A percentile compares a stretch with the other conserved stretches of the same genome.
Conservation (phyloP, 1,140 invertebrate genomes). For the Drosophila mojavensis region DNA sequence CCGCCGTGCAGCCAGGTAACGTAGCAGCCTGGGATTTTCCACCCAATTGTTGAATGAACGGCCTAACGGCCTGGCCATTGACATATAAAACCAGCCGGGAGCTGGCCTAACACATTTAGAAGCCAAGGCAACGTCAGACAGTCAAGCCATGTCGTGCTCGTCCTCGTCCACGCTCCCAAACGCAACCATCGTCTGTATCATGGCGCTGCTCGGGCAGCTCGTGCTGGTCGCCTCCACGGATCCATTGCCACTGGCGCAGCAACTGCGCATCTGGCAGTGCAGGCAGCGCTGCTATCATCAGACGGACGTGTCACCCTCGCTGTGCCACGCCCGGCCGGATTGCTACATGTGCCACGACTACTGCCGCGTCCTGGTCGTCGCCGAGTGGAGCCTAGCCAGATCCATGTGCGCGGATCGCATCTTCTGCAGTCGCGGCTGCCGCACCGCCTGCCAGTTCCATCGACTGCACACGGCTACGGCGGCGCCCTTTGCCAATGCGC, state of each 20-base stretch:
- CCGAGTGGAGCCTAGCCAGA: constrained; percentile 50
- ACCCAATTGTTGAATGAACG: constrained; percentile 47
- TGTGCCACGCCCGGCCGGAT: constrained; percentile 59
- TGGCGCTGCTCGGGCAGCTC: constrained; percentile 22
- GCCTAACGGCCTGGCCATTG: neutral
- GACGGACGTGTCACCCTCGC: constrained; percentile 9
- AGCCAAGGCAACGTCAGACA: constrained; percentile 33
- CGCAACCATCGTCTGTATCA: neutral
- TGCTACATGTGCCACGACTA: constrained; percentile 79
- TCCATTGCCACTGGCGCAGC: constrained; percentile 15
- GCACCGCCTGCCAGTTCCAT: constrained; percentile 64
- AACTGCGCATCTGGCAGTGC: constrained; percentile 50
- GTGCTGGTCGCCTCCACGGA: constrained; percentile 39
- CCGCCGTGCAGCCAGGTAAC: neutral
- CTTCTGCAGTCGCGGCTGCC: constrained; percentile 71
- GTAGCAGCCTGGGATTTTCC: constrained; percentile 42
- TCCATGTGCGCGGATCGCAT: constrained; percentile 69
- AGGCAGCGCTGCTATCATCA: constrained; percentile 63
- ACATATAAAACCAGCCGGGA: constrained; percentile 47
- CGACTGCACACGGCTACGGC: constrained; percentile 2
- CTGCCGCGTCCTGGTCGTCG: constrained; percentile 60
- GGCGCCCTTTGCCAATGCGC: constrained; percentile 36
- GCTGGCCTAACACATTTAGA: constrained; percentile 40
- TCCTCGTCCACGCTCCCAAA: neutral
- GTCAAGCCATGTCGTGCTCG: constrained; percentile 22